Evolutionary conservation across 2,888 invertebrate genomes (phyloP).

Genomic region (Heliconius hortense): DNA sequence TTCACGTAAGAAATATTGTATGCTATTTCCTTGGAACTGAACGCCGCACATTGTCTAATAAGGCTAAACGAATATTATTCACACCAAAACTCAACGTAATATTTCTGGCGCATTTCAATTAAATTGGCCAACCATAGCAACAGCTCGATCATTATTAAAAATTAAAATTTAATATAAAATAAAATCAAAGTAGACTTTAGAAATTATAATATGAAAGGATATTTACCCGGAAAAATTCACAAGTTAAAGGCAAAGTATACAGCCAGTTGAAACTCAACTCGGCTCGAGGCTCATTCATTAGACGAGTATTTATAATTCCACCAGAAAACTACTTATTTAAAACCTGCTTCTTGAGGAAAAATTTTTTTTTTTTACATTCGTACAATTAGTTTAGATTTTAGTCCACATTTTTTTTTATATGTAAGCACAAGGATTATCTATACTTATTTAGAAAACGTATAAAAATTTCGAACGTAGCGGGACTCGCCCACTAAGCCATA

Average conservation of each 20-base stretch:
- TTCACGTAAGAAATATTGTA: too few species aligned
- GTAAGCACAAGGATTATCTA: neutral
- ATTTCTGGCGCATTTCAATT: neutral
- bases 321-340: constrained; percentile 18
- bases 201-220: constrained; percentile 17
- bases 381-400: neutral
- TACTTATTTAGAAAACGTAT: too few species aligned
- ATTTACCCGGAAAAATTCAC: constrained; percentile 13
- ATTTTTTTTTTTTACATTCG: constrained; percentile 5
- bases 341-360: constrained; percentile 5
- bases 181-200: neutral
- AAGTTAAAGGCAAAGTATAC: constrained; percentile 18
- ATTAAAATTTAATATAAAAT: constrained; percentile 18
- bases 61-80: neutral
- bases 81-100: neutral
- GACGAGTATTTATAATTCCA: constrained; percentile 24
- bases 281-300: constrained; percentile 23
- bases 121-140: neutral
- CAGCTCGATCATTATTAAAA: neutral
- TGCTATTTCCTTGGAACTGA: too few species aligned
- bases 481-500: too few species aligned
- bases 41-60: neutral
- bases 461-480: too few species aligned
- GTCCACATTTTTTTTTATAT: neutral
- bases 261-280: constrained; percentile 15